phyloP scores from a whole-genome alignment of 2,113 vertebrate genomes.

The Phaethon lepturus region DNA sequence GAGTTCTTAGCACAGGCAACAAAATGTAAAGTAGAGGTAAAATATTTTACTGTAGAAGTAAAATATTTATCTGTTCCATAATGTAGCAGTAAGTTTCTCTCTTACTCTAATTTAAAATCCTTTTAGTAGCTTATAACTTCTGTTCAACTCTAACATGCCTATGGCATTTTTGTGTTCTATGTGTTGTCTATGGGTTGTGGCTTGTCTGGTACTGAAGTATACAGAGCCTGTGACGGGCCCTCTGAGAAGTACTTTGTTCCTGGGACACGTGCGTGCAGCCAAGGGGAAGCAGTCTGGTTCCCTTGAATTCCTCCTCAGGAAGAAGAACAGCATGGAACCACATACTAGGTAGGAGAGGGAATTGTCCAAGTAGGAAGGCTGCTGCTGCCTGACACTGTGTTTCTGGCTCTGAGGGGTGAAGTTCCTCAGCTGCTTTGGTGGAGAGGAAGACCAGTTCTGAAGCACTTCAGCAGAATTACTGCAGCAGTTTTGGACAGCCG shows the following conservation, averaged over 20 bases:
- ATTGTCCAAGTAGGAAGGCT: neutral
- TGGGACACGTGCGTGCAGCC: rapidly evolving
- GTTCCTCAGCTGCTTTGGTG: neutral
- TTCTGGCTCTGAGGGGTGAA: neutral
- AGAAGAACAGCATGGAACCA: too few relatives aligned
- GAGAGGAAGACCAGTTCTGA: neutral
- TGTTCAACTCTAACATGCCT: neutral
- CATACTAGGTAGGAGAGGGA: neutral
- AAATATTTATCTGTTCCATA: neutral
- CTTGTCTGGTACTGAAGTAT: neutral
- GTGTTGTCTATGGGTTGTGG: neutral
- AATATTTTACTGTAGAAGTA: neutral
- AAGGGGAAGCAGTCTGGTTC: neutral
- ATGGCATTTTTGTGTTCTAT: neutral
- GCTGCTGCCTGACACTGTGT: neutral
- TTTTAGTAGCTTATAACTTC: neutral
- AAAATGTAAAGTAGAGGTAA: neutral
- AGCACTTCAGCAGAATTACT: neutral
- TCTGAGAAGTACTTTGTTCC: neutral
- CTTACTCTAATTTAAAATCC: neutral
- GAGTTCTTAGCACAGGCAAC: neutral
- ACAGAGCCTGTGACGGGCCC: neutral
- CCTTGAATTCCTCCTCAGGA: neutral
- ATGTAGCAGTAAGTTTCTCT: neutral
- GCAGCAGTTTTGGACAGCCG: neutral